These are phyloP conservation scores for Plutomurus gul DNA, from an alignment of 1,140 invertebrate genomes.

Conservation along the genomic window DNA sequence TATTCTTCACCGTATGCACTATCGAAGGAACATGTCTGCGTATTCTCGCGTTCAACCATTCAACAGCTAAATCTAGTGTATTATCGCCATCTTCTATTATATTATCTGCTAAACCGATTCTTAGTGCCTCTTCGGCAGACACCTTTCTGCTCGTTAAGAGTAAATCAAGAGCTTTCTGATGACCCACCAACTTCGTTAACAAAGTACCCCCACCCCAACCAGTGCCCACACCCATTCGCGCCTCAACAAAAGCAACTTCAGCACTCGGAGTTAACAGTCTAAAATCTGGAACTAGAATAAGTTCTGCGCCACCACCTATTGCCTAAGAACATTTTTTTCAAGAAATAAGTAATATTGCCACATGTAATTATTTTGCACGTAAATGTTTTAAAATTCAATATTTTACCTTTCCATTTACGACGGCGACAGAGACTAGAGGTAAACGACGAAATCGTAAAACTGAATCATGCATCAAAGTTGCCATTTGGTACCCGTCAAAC, in stretches of 20 bases:
- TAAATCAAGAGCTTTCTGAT: slow-evolving; percentile 59
- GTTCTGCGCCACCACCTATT: slow-evolving; percentile 67
- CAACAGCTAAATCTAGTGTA: slow-evolving; percentile 46
- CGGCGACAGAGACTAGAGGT: slow-evolving; percentile 62
- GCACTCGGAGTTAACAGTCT: slow-evolving; percentile 58
- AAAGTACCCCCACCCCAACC: slow-evolving; percentile 65
- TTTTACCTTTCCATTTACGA: slow-evolving; percentile 61
- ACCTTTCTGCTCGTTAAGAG: slow-evolving; percentile 59
- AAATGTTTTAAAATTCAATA: neutral
- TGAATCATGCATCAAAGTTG: slow-evolving; percentile 62
- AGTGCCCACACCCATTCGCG: slow-evolving; percentile 63
- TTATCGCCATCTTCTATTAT: slow-evolving; percentile 53
- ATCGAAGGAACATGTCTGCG: slow-evolving; percentile 53
- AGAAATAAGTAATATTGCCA: neutral
- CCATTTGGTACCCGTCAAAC: slow-evolving; percentile 60
- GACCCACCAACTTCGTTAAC: slow-evolving; percentile 60
- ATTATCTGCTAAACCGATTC: slow-evolving; percentile 58
- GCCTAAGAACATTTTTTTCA: too few relatives aligned
- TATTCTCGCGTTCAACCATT: slow-evolving; percentile 58
- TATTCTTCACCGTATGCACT: slow-evolving; percentile 59
- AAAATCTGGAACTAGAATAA: slow-evolving; percentile 65
- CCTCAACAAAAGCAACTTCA: slow-evolving; percentile 63
- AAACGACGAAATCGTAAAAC: slow-evolving; percentile 60
- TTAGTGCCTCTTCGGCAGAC: slow-evolving; percentile 56
- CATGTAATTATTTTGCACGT: neutral